These are phyloP conservation scores for Aphrophora alni DNA, from an alignment of 2,888 invertebrate species.

Conservation along the genomic window DNA sequence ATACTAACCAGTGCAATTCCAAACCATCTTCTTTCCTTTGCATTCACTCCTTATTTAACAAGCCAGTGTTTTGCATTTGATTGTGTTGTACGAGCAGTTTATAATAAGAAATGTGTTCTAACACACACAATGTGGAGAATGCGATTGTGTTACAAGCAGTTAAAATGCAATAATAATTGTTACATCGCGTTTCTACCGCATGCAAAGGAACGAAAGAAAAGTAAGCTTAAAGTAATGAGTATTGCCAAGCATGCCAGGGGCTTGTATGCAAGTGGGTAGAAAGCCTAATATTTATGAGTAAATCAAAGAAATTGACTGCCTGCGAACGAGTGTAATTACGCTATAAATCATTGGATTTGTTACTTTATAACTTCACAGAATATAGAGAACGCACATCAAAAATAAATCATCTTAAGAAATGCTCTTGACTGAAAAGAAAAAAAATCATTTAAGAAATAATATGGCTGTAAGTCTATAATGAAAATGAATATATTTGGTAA, in stretches of 20 bases:
- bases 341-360: too few species aligned
- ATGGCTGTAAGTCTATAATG: too few species aligned
- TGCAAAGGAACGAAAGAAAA: too few species aligned
- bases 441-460: too few species aligned
- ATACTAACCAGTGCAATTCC: background rate
- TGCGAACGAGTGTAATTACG: too few species aligned
- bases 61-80: background rate
- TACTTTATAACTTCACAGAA: too few species aligned
- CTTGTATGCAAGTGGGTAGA: background rate
- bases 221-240: background rate
- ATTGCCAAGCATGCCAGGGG: background rate
- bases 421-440: too few species aligned
- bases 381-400: too few species aligned
- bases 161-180: constrained; percentile 6
- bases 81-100: background rate
- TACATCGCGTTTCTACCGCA: background rate
- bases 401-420: too few species aligned
- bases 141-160: background rate
- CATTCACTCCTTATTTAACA: background rate
- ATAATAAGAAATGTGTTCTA: background rate
- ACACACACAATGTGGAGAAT: background rate
- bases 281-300: background rate
- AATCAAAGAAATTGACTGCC: too few species aligned
- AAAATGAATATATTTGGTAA: too few species aligned
- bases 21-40: background rate